phyloP scores from a whole-genome alignment of 2,888 invertebrate genomes.

The Pyralis farinalis region DNA sequence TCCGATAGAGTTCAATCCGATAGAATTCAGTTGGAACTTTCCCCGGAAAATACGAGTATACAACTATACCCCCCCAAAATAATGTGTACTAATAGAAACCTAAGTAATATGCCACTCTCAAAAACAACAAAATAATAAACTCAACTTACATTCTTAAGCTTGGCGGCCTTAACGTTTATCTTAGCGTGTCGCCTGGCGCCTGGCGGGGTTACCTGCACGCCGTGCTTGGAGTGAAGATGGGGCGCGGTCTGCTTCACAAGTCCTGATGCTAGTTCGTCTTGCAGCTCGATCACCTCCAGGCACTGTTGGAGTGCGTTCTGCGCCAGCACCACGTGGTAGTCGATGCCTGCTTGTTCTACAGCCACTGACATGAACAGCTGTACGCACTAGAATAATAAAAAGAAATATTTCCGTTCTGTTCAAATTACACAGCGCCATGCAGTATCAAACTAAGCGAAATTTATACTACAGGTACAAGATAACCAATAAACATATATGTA shows the following conservation, averaged over 20 bases:
- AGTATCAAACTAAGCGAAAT: too few relatives aligned
- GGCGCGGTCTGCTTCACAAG: slow-evolving; percentile 96
- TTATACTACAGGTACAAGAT: too few relatives aligned
- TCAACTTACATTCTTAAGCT: slow-evolving; percentile 73
- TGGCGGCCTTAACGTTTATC: slow-evolving; percentile 51
- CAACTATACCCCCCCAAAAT: too few relatives aligned
- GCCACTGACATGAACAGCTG: slow-evolving; percentile 98
- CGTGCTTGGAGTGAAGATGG: slow-evolving; percentile 89
- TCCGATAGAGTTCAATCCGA: too few relatives aligned
- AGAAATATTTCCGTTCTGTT: too few relatives aligned
- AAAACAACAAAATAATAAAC: neutral
- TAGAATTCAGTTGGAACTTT: too few relatives aligned
- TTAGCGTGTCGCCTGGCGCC: slow-evolving; percentile 24
- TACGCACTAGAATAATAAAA: slow-evolving; percentile 91
- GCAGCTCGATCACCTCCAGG: slow-evolving; percentile 93
- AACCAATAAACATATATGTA: too few relatives aligned
- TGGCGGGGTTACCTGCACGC: slow-evolving; percentile 85
- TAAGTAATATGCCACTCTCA: neutral
- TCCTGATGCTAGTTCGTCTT: slow-evolving; percentile 95
- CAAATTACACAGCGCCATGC: neutral
- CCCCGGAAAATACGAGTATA: too few relatives aligned
- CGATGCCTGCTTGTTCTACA: slow-evolving; percentile 96
- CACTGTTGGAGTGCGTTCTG: slow-evolving; percentile 98
- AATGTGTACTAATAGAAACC: too few relatives aligned
- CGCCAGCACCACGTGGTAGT: slow-evolving; percentile 98